Percentiles rank a stretch among this genome's conserved stretches.
phyloP scores from a whole-genome alignment of 1,140 invertebrate genomes.

The Pseudomyrmex pallidus region DNA sequence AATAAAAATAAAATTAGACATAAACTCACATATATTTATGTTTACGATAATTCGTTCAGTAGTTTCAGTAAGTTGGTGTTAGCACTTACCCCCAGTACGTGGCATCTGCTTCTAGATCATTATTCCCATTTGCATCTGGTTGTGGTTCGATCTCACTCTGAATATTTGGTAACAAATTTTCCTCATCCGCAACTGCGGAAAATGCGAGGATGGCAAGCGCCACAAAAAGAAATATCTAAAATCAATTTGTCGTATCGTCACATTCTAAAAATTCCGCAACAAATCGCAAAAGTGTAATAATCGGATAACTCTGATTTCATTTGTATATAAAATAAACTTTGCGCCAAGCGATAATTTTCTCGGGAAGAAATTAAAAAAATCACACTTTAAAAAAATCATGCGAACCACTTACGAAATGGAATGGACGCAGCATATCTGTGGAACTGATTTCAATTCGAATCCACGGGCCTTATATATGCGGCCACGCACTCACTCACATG shows the following conservation, averaged over 20 bases:
- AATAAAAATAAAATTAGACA: no score
- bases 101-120: slow-evolving; percentile 50
- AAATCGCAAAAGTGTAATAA: not conserved
- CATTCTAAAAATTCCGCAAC: not conserved
- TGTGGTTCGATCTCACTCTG: slow-evolving; percentile 13
- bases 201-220: slow-evolving; percentile 24
- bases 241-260: not conserved
- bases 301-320: no score
- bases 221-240: slow-evolving; percentile 33
- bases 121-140: not conserved
- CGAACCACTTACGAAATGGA: slow-evolving; percentile 57
- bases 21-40: not conserved
- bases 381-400: not conserved
- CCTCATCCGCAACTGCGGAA: not conserved
- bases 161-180: not conserved
- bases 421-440: slow-evolving; percentile 49
- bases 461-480: slow-evolving; percentile 48
- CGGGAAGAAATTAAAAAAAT: no score
- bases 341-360: not conserved
- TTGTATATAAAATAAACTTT: no score
- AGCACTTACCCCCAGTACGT: slow-evolving; percentile 46
- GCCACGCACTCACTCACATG: slow-evolving; percentile 27
- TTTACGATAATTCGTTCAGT: not conserved
- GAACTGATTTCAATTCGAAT: slow-evolving; percentile 55
- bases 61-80: not conserved